Conservation (phyloP, 1,140 invertebrate genomes). For the Gryllus bimaculatus region DNA sequence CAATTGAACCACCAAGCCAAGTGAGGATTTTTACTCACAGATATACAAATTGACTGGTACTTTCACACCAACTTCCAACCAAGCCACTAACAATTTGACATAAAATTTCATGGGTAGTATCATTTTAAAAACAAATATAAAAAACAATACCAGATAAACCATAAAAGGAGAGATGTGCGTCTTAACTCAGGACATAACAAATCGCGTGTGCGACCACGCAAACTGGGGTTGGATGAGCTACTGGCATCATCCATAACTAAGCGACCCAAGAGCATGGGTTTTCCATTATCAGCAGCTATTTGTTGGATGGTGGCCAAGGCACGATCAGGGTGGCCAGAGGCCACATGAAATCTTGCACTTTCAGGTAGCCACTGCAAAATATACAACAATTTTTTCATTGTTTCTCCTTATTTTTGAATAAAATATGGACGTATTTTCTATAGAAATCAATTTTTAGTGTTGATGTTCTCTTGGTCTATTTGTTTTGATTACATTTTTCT, state of each 20-base stretch:
- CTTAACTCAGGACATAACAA: slow-evolving; percentile 69
- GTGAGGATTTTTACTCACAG: too few species aligned
- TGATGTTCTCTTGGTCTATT: too few species aligned
- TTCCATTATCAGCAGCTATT: slow-evolving; percentile 80
- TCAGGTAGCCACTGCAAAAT: slow-evolving; percentile 77
- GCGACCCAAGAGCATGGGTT: slow-evolving; percentile 77
- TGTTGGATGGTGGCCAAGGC: slow-evolving; percentile 74
- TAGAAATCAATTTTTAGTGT: too few species aligned
- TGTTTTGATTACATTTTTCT: too few species aligned
- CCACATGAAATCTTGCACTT: slow-evolving; percentile 80
- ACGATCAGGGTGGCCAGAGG: slow-evolving; percentile 73
- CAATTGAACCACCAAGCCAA: too few species aligned
- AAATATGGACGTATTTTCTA: too few species aligned
- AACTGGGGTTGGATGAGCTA: slow-evolving; percentile 41
- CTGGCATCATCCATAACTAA: slow-evolving; percentile 70
- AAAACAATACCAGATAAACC: slow-evolving; percentile 75
- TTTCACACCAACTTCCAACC: too few species aligned
- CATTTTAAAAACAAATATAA: not conserved
- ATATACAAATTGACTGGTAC: too few species aligned
- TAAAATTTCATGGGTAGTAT: not conserved
- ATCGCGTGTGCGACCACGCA: slow-evolving; percentile 62
- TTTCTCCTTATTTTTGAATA: too few species aligned
- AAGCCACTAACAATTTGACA: not conserved
- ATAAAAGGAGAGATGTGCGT: slow-evolving; percentile 74
- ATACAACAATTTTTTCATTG: too few species aligned